Base-by-base conservation (phyloP, 2,888 invertebrate genomes). In the Apoda limacodes region DNA sequence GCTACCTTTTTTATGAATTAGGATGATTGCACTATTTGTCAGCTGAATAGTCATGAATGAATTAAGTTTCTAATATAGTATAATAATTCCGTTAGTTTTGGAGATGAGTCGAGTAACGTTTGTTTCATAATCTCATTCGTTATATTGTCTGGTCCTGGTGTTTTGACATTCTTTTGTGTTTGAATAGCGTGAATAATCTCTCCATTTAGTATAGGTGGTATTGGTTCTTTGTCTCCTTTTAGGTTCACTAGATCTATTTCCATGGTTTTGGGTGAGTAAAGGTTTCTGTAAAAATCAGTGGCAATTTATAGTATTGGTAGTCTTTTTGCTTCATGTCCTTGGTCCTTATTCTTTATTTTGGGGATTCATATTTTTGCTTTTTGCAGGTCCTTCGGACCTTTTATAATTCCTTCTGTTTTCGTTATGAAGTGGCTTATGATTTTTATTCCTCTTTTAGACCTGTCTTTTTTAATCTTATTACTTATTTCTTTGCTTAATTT, bases 351-450 rank as follows among this genome's bases (percentile, higher is more conserved):
- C 5, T 14, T 30, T 10, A 30, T 20, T 7, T 30, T 30, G 14
- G 30, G 23, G 6, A 23, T 30, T 23, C 23, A 30, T 14, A 23
- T 22, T 22, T 30, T 30, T 9, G 30, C 4, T 17, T 21, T 13
- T 9, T n/a, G 12, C 19, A 27, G 20, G 4, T 27, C 17, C 20
- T 17, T 27, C 7, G 20, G 12, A 9, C 19, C 27, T 27, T 27
- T 27, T 27, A 19, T 17, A 27, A 27, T 13, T 9, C 19, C 12
- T 10, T 9, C 19, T 9, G 12, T 17, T 11, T 27, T 27, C 10
- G 4, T 12, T 24, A 24, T 24, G 9, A 13, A 13, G 4, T 24
- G 5, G 9, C 13, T 24, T 6, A 24, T 7, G 11, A 24, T 11
- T 4, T 5, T 11, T 4, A 11, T 24, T 24, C 24, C 13, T 24